Conservation (phyloP, 2,888 invertebrate genomes). For the Parnassius apollo region DNA sequence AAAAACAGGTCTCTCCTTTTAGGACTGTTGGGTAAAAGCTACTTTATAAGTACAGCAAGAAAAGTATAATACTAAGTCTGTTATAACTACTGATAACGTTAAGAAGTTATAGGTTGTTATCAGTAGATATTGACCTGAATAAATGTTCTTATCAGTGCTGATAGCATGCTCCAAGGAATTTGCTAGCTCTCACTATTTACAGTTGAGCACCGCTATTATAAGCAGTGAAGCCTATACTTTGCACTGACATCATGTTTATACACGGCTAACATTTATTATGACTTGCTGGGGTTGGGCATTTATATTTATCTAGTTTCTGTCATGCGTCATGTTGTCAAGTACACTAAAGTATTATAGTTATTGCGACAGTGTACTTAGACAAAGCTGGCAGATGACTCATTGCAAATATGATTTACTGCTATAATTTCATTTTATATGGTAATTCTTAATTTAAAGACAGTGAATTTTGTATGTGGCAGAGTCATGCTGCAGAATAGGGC, state of each 20-base stretch:
- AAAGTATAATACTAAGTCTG: neutral
- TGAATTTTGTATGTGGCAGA: too few species aligned
- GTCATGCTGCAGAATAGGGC: too few species aligned
- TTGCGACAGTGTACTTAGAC: too few species aligned
- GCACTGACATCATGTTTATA: slow-evolving; percentile 16
- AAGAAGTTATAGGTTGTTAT: slow-evolving; percentile 45
- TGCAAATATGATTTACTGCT: too few species aligned
- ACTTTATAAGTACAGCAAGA: neutral
- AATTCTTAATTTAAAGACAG: too few species aligned
- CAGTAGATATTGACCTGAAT: slow-evolving; percentile 74
- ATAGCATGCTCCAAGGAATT: slow-evolving; percentile 37
- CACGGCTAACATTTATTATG: slow-evolving; percentile 1
- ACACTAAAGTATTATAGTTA: neutral
- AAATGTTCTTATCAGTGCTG: slow-evolving; percentile 59
- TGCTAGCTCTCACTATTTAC: slow-evolving; percentile 41
- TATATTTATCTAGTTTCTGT: slow-evolving; percentile 14
- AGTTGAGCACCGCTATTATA: slow-evolving; percentile 47
- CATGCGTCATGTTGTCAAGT: neutral
- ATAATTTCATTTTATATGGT: too few species aligned
- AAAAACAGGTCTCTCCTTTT: too few species aligned
- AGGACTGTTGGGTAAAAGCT: too few species aligned
- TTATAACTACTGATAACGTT: slow-evolving; percentile 16
- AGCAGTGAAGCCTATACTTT: slow-evolving; percentile 31
- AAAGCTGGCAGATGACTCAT: too few species aligned
- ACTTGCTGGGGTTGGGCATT: slow-evolving; percentile 5